phyloP scores from a whole-genome alignment of 2,888 invertebrate genomes.

The Elaeidobius kamerunicus region DNA sequence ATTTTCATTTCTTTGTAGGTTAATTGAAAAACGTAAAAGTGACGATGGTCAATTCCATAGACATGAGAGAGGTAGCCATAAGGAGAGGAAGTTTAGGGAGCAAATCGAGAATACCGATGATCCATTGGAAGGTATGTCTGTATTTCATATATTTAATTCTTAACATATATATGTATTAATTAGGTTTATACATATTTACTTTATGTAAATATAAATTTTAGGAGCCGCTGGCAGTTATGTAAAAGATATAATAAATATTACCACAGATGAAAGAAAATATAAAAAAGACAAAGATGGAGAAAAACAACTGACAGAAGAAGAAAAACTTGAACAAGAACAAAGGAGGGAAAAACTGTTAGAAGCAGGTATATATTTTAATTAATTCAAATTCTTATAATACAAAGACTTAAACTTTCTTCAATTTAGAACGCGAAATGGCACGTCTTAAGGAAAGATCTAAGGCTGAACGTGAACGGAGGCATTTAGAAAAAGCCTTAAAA shows the following conservation, averaged over 20 bases:
- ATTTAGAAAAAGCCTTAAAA: slow-evolving; percentile 50
- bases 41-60: slow-evolving; percentile 50
- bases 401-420: background rate
- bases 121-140: slow-evolving; percentile 38
- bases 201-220: slow-evolving; percentile 9
- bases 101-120: slow-evolving; percentile 41
- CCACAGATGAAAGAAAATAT: slow-evolving; percentile 42
- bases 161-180: background rate
- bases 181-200: too few species aligned
- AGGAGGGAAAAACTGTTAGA: slow-evolving; percentile 67
- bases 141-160: background rate
- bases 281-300: slow-evolving; percentile 52
- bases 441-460: slow-evolving; percentile 73
- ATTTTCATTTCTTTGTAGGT: slow-evolving; percentile 25
- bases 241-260: slow-evolving; percentile 49
- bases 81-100: slow-evolving; percentile 38
- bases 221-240: slow-evolving; percentile 49
- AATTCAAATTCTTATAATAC: background rate
- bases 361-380: slow-evolving; percentile 55
- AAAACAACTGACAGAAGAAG: slow-evolving; percentile 45
- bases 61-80: slow-evolving; percentile 36
- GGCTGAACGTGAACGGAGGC: slow-evolving; percentile 69
- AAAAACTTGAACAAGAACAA: slow-evolving; percentile 52
- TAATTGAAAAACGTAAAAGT: slow-evolving; percentile 50
- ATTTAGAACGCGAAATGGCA: slow-evolving; percentile 68